Percentiles rank a stretch among this genome's conserved stretches.
Conservation (phyloP, 2,888 invertebrate genomes). For the Scrobipalpa costella region DNA sequence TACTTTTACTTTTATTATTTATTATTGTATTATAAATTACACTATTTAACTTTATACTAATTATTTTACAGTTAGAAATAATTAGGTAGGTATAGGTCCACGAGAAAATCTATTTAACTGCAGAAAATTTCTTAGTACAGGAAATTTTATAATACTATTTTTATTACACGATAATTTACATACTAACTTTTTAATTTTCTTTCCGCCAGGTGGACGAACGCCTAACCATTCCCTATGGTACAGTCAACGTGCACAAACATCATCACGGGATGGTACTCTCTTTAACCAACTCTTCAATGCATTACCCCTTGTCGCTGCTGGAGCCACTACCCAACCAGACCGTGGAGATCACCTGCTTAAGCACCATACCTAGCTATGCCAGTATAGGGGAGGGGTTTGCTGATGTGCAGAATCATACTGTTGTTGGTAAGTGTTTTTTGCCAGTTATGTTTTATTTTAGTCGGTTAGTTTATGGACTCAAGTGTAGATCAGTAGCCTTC, state of each 20-base stretch:
- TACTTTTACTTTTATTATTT: too few species aligned
- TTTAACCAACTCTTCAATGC: constrained; percentile 75
- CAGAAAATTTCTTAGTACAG: too few species aligned
- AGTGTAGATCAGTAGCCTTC: too few species aligned
- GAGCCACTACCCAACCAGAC: constrained; percentile 86
- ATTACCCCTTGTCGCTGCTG: constrained; percentile 85
- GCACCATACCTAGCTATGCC: constrained; percentile 89
- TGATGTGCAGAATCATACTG: constrained; percentile 86
- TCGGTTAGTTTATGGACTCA: too few species aligned
- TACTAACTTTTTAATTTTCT: neutral
- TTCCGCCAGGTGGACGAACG: constrained; percentile 66
- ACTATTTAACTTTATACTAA: too few species aligned
- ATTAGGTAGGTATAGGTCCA: too few species aligned
- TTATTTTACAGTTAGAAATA: too few species aligned
- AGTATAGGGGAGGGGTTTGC: constrained; percentile 85
- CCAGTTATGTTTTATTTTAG: too few species aligned
- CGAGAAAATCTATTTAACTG: too few species aligned
- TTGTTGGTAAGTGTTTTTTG: constrained; percentile 82
- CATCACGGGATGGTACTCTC: constrained; percentile 71
- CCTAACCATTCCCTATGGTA: constrained; percentile 67
- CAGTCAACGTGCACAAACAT: constrained; percentile 56
- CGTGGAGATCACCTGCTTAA: constrained; percentile 87
- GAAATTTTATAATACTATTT: too few species aligned
- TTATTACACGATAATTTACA: too few species aligned
- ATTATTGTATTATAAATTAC: too few species aligned